phyloP scores from a whole-genome alignment of 2,113 vertebrate species.

The Mastomys coucha region DNA sequence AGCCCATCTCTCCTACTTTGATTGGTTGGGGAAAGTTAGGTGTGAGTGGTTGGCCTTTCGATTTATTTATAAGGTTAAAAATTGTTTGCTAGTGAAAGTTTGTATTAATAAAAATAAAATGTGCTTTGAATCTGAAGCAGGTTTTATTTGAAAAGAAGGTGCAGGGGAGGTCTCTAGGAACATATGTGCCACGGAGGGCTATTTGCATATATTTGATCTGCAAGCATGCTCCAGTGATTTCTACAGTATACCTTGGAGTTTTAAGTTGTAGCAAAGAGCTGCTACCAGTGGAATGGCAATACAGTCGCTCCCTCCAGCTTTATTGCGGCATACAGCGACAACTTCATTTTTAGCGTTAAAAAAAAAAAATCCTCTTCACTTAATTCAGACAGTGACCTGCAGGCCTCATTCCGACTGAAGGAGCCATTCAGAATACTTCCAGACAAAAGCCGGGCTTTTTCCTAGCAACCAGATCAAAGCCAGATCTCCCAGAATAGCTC shows the following conservation, averaged over 20 bases:
- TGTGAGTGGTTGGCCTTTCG: slow-evolving; percentile 58
- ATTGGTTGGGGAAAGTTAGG: slow-evolving; percentile 62
- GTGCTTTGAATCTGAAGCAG: slow-evolving; percentile 69
- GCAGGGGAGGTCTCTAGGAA: slow-evolving; percentile 65
- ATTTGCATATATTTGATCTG: slow-evolving; percentile 81
- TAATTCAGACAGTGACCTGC: slow-evolving; percentile 84
- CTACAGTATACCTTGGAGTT: slow-evolving; percentile 72
- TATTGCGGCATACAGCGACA: slow-evolving; percentile 69
- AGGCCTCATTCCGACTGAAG: slow-evolving; percentile 84
- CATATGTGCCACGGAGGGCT: slow-evolving; percentile 68
- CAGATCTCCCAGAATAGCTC: slow-evolving; percentile 81
- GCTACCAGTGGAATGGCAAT: not conserved
- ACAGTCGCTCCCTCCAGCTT: slow-evolving; percentile 31
- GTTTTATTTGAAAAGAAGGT: slow-evolving; percentile 72
- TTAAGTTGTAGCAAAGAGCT: slow-evolving; percentile 50
- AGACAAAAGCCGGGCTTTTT: slow-evolving; percentile 83
- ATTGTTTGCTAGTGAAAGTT: slow-evolving; percentile 54
- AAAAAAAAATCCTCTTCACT: slow-evolving; percentile 80
- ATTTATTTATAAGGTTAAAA: slow-evolving; percentile 63
- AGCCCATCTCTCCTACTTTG: slow-evolving; percentile 31
- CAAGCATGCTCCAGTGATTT: slow-evolving; percentile 62
- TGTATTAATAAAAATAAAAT: slow-evolving; percentile 75
- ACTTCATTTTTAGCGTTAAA: slow-evolving; percentile 81
- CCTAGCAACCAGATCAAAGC: slow-evolving; percentile 86
- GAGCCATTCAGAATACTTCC: slow-evolving; percentile 82